phyloP scores from a whole-genome alignment of 2,888 invertebrate species.

The Eupithecia vulgata region DNA sequence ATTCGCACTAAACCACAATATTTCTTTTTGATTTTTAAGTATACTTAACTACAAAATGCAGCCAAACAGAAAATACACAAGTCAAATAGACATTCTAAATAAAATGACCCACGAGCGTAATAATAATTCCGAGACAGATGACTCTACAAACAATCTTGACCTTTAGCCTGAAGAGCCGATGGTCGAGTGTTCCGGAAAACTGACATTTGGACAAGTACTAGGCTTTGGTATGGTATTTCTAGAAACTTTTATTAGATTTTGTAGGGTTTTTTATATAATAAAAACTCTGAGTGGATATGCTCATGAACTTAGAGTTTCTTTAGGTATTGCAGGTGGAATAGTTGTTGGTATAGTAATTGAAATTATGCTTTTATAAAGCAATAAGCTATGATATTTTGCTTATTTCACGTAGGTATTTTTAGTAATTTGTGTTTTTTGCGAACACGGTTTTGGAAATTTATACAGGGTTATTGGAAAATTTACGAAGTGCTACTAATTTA shows the following conservation, averaged over 20 bases:
- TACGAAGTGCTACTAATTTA: no score
- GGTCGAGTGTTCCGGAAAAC: conserved; percentile 5
- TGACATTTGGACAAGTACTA: conserved; percentile 8
- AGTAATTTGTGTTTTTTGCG: background rate
- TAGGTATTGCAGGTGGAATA: no score
- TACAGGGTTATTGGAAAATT: no score
- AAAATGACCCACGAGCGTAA: background rate
- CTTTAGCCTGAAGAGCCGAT: conserved; percentile 5
- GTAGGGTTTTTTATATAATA: background rate
- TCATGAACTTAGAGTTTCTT: background rate
- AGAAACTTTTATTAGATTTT: background rate
- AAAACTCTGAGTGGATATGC: background rate
- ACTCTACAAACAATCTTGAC: conserved; percentile 16
- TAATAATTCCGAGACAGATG: background rate
- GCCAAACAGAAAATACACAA: background rate
- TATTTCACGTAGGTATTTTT: no score
- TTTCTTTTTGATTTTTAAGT: background rate
- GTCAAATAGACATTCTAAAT: background rate
- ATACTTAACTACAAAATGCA: background rate
- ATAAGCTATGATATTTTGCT: no score
- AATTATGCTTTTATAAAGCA: no score
- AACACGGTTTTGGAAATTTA: background rate
- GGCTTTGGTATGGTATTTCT: background rate
- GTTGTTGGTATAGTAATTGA: no score
- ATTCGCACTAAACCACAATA: background rate